phyloP scores from a whole-genome alignment of 2,888 invertebrate genomes.

The Copidosoma aretas region DNA sequence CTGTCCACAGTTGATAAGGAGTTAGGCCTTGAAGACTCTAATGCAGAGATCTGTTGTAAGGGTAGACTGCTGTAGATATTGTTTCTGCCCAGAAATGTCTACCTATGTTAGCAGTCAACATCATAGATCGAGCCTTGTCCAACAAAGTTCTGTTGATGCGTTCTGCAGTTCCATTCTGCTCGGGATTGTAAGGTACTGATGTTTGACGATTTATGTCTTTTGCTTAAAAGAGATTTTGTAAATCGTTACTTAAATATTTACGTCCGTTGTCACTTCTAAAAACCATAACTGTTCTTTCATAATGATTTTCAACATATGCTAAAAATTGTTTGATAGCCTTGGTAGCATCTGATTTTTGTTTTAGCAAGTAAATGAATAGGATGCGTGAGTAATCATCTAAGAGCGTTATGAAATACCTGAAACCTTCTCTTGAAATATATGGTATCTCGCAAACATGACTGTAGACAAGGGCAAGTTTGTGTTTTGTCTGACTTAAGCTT shows the following conservation, averaged over 20 bases:
- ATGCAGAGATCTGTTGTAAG: conserved; percentile 1
- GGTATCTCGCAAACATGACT: too few species aligned
- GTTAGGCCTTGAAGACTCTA: not conserved
- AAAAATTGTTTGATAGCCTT: conserved; percentile 5
- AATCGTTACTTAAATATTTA: not conserved
- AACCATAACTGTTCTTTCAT: not conserved
- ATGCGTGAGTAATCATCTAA: not conserved
- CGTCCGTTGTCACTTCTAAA: conserved; percentile 5
- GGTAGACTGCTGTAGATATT: not conserved
- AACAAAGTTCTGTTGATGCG: conserved; percentile 8
- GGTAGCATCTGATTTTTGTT: not conserved
- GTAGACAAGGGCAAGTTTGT: too few species aligned
- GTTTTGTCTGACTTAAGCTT: too few species aligned
- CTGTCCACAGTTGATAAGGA: conserved; percentile 3
- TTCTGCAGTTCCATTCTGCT: conserved; percentile 13
- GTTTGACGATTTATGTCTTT: conserved; percentile 3
- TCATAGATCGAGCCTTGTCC: conserved; percentile 17
- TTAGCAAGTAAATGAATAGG: not conserved
- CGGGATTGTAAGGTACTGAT: conserved; percentile 4
- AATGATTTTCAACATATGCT: conserved; percentile 6
- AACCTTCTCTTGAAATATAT: too few species aligned
- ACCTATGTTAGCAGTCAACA: not conserved
- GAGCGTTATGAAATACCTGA: conserved; percentile 6
- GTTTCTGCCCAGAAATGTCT: conserved; percentile 9
- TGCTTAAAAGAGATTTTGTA: not conserved